Conservation (phyloP, 2,113 vertebrate genomes). For the Lycaon pictus region DNA sequence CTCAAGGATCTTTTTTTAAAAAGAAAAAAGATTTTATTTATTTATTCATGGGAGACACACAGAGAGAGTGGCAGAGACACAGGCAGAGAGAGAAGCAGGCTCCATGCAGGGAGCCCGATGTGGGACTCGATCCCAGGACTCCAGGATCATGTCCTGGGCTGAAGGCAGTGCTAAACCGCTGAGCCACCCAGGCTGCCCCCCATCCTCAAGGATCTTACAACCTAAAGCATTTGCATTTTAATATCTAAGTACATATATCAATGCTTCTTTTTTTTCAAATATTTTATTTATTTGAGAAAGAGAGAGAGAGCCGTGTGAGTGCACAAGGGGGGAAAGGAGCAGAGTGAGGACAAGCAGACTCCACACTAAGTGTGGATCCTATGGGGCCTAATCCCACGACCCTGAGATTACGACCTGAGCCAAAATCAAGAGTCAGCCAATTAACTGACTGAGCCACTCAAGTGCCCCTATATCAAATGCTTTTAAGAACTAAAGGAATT, state of each 20-base stretch:
- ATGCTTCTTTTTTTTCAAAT: background rate
- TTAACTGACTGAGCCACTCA: background rate
- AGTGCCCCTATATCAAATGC: background rate
- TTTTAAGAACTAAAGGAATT: slow-evolving; percentile 32
- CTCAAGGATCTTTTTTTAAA: background rate
- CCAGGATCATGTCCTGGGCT: too few relatives aligned
- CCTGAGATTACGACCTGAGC: background rate
- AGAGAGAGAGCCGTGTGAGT: background rate
- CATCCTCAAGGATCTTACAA: background rate
- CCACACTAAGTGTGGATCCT: background rate
- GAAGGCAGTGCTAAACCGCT: too few relatives aligned
- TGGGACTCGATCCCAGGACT: too few relatives aligned
- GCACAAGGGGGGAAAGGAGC: background rate
- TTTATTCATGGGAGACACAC: too few relatives aligned
- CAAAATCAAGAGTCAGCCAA: background rate
- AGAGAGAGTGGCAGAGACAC: too few relatives aligned
- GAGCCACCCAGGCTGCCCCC: too few relatives aligned
- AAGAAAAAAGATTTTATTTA: too few relatives aligned
- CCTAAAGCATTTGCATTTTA: background rate
- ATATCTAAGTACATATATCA: background rate
- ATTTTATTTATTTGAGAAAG: background rate
- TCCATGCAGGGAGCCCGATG: too few relatives aligned
- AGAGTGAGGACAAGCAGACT: background rate
- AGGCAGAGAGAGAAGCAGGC: too few relatives aligned
- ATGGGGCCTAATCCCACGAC: background rate